phyloP scores from a whole-genome alignment of 1,140 invertebrate genomes.

The Drosophila saltans region DNA sequence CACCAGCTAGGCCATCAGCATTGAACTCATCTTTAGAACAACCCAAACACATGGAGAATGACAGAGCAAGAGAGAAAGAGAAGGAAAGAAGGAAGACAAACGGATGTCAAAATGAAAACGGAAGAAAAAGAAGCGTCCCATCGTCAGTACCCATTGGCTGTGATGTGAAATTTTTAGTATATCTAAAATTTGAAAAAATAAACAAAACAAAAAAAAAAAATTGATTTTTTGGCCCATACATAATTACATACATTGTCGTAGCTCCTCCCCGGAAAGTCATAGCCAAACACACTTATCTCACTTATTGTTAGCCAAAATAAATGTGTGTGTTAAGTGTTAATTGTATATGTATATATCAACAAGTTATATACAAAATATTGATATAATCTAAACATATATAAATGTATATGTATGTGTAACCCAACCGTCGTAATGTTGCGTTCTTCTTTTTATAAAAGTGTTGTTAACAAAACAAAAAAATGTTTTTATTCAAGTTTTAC shows the following conservation, averaged over 20 bases:
- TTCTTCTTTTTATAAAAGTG: slow-evolving; percentile 76
- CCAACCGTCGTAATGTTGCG: slow-evolving; percentile 75
- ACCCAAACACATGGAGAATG: slow-evolving; percentile 12
- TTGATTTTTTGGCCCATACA: slow-evolving; percentile 43
- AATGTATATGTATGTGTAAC: slow-evolving; percentile 56
- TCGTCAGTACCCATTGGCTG: slow-evolving; percentile 82
- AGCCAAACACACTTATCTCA: background rate
- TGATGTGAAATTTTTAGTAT: slow-evolving; percentile 79
- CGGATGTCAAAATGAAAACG: too few species aligned
- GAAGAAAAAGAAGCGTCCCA: slow-evolving; percentile 61
- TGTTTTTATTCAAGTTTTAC: slow-evolving; percentile 73
- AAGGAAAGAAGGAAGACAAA: slow-evolving; percentile 9
- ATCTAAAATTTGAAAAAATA: slow-evolving; percentile 42
- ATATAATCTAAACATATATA: slow-evolving; percentile 33
- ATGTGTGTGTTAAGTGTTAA: slow-evolving; percentile 2
- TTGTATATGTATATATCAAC: slow-evolving; percentile 1
- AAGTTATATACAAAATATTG: slow-evolving; percentile 17
- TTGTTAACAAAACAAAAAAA: slow-evolving; percentile 58
- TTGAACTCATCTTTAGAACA: slow-evolving; percentile 26
- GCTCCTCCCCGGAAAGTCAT: background rate
- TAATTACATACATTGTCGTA: slow-evolving; percentile 11
- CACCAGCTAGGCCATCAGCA: slow-evolving; percentile 35
- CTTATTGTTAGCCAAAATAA: slow-evolving; percentile 3
- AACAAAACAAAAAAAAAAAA: slow-evolving; percentile 39
- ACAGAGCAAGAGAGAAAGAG: slow-evolving; percentile 22